These are phyloP conservation scores for Alouatta palliata DNA, from an alignment of 2,113 vertebrate species.

Conservation along the genomic window DNA sequence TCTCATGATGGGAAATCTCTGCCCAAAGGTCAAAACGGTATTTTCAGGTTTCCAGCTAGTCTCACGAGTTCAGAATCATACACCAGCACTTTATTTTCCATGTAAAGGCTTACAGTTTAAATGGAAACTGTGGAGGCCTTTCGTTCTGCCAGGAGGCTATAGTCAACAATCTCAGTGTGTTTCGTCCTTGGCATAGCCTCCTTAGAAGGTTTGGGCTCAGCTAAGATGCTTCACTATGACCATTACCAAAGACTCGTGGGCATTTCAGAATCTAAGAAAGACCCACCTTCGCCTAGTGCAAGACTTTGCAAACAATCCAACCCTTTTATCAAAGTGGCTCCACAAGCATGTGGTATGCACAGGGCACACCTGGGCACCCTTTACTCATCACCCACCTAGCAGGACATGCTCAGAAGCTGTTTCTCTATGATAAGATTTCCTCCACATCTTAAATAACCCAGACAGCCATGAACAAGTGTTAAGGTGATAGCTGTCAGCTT, in stretches of 20 bases:
- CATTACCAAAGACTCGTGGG: neutral
- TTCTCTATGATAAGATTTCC: constrained; percentile 56
- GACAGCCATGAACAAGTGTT: constrained; percentile 67
- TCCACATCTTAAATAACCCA: constrained; percentile 55
- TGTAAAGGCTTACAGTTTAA: neutral
- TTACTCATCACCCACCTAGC: constrained; percentile 40
- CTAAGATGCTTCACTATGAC: neutral
- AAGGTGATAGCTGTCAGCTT: constrained; percentile 32
- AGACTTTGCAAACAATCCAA: neutral
- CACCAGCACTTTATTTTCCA: neutral
- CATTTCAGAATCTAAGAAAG: neutral
- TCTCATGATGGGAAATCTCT: neutral
- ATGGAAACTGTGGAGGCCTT: neutral
- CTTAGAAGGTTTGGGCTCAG: neutral
- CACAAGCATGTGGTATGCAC: neutral
- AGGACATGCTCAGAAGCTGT: constrained; percentile 54
- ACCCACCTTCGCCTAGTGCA: neutral
- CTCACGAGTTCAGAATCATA: neutral
- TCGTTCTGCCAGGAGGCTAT: neutral
- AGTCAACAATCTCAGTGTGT: neutral
- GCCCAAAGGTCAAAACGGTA: neutral
- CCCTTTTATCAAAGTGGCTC: neutral
- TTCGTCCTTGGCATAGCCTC: neutral
- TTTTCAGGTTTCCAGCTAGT: neutral
- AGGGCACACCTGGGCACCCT: constrained; percentile 40